Base-by-base conservation (phyloP, 2,113 vertebrate genomes). In the Cricetomys ansorgei region DNA sequence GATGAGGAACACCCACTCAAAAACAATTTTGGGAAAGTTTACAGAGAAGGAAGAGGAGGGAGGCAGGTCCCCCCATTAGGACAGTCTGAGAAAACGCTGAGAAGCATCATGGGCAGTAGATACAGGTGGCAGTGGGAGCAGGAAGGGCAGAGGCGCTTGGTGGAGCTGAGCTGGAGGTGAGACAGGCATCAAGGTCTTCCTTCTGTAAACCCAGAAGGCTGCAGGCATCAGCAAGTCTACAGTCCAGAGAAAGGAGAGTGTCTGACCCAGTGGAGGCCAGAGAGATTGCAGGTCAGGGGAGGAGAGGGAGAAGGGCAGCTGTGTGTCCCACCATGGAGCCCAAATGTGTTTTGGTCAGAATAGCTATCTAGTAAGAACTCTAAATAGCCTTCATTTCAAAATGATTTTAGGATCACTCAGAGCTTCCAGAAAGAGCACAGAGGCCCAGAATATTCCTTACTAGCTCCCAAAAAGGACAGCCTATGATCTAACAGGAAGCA, bases 251-350 rank as follows among this genome's bases (percentile, higher is more conserved):
- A 57, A 34, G 23, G 5, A 79, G 40, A 57, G 19, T 31, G 4
- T 7, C 48, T 29, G 25, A 8, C 8, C 11, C n/a, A 12, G 25
- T 2, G 10, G 59, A 27, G 12, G 12, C 8, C 40, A 12, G 10
- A 48, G 11, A 10, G 19, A 34, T 3, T 55, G 31, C 29, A 25
- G n/a, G 15, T 37, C 1, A 21, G 53, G 45, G 16, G 50, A 21
- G 53, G 10, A 40, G 5, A 0, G 21, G 19, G 19, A 21, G 40
- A n/a, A 40, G 25, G 34, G 40, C 57, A 45, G 40, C 29, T 45
- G 31, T 3, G 19, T 19, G 5, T 3, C 48, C 40, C 15, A 1
- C 0, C 0, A 3, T 6, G 29, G 53, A 65, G 34, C 7, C 45
- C 27, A 23, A 9, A 55, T 9, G 57, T 3, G 0, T 31, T n/a